Percentiles rank a stretch among this genome's conserved stretches.
Conservation (phyloP, 2,888 invertebrate species). For the Apamea epomidion region DNA sequence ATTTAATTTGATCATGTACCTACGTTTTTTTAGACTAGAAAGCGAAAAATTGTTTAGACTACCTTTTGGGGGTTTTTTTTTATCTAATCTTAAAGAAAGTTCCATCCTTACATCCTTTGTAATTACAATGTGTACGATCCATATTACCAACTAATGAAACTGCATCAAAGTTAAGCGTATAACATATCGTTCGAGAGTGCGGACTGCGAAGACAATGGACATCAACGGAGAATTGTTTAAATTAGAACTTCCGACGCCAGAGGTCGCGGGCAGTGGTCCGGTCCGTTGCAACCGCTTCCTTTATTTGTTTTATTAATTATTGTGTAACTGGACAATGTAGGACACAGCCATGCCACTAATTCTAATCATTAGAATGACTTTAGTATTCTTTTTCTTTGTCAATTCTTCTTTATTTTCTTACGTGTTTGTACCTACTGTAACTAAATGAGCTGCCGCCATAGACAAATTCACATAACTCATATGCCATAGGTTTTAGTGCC, state of each 20-base stretch:
- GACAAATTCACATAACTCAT: not conserved
- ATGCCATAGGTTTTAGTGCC: not conserved
- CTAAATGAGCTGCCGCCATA: not conserved
- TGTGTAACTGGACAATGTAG: constrained; percentile 44
- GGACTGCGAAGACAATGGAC: constrained; percentile 72
- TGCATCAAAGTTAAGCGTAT: constrained; percentile 29
- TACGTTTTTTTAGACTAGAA: not conserved
- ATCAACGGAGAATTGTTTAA: constrained; percentile 79
- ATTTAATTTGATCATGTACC: not conserved
- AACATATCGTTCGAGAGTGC: constrained; percentile 37
- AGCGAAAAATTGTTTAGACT: not conserved
- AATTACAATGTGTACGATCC: not conserved
- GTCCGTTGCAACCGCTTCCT: constrained; percentile 56
- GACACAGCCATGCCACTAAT: constrained; percentile 24
- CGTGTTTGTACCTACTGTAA: not conserved
- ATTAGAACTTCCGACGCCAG: constrained; percentile 81
- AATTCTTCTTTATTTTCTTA: not conserved
- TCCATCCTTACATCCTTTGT: not conserved
- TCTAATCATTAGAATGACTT: constrained; percentile 5
- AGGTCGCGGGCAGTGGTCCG: constrained; percentile 55
- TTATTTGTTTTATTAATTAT: constrained; percentile 60
- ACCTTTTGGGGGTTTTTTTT: not conserved
- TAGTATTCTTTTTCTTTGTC: not conserved
- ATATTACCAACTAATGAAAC: constrained; percentile 22
- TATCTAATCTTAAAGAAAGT: not conserved